phyloP scores from a whole-genome alignment of 2,888 invertebrate genomes.

The Hydraecia micacea region DNA sequence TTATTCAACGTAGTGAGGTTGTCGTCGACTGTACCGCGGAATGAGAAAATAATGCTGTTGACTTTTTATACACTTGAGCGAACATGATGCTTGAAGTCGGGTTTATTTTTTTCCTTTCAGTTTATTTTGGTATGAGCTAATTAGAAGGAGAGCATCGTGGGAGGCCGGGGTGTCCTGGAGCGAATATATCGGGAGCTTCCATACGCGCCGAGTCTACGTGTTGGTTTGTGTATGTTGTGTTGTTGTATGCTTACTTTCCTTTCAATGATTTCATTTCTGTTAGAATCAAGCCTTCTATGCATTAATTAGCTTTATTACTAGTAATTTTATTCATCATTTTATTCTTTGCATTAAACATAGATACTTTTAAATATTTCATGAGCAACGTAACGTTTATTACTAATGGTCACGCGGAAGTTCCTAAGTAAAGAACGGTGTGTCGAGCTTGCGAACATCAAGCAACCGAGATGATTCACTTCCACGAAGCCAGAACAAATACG shows the following conservation, averaged over 20 bases:
- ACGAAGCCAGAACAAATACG: conserved; percentile 8
- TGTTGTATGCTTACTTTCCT: neutral
- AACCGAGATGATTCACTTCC: neutral
- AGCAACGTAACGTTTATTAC: neutral
- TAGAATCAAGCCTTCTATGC: neutral
- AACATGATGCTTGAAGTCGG: neutral
- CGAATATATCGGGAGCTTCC: no score
- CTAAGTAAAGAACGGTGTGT: conserved; percentile 18
- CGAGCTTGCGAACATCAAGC: conserved; percentile 6
- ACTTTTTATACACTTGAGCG: neutral
- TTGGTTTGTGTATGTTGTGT: no score
- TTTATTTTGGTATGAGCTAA: neutral
- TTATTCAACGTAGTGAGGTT: conserved; percentile 72
- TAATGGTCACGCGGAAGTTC: neutral
- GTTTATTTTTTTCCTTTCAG: neutral
- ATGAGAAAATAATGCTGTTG: conserved; percentile 66
- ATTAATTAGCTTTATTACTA: neutral
- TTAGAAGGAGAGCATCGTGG: neutral
- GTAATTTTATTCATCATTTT: neutral
- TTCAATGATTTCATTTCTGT: neutral
- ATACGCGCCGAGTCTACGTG: no score
- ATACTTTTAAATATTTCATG: neutral
- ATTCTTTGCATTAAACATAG: neutral
- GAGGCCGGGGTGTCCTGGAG: no score
- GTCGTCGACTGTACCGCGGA: conserved; percentile 68